Evolutionary conservation across 2,888 invertebrate species (phyloP).

Genomic region (Coronaproctus castanopsis): DNA sequence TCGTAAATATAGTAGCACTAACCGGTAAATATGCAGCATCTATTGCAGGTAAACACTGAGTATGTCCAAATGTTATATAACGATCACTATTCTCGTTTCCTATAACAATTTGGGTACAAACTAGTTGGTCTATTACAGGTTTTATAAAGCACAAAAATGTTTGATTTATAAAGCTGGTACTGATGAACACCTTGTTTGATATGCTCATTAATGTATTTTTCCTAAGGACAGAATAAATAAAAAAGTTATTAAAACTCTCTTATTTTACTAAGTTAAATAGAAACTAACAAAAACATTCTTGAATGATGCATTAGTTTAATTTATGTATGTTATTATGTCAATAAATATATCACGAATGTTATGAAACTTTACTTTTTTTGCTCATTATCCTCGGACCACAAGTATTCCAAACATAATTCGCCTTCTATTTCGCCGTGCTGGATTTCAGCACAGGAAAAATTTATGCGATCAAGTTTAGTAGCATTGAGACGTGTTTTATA

Average conservation of each 20-base stretch:
- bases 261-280: background rate
- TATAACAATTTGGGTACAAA: slow-evolving; percentile 44
- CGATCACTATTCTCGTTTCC: too few relatives aligned
- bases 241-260: background rate
- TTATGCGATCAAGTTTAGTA: too few relatives aligned
- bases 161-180: slow-evolving; percentile 68
- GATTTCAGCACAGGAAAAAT: too few relatives aligned
- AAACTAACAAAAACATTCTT: too few relatives aligned
- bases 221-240: background rate
- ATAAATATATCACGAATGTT: too few relatives aligned
- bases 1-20: too few relatives aligned
- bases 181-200: slow-evolving; percentile 58
- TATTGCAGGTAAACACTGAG: slow-evolving; percentile 51
- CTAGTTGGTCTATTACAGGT: slow-evolving; percentile 40
- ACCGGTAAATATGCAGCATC: slow-evolving; percentile 64
- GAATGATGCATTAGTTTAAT: too few relatives aligned
- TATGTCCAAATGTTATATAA: slow-evolving; percentile 55
- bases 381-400: slow-evolving; percentile 55
- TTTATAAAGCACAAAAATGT: slow-evolving; percentile 61
- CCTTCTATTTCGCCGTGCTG: too few relatives aligned
- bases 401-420: slow-evolving; percentile 66
- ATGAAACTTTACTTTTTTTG: slow-evolving; percentile 11
- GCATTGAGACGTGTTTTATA: too few relatives aligned
- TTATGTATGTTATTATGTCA: too few relatives aligned
- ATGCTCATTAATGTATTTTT: slow-evolving; percentile 31